phyloP scores from a whole-genome alignment of 92 coral and sea anemone genomes.

The Epizoanthus illoricatus region DNA sequence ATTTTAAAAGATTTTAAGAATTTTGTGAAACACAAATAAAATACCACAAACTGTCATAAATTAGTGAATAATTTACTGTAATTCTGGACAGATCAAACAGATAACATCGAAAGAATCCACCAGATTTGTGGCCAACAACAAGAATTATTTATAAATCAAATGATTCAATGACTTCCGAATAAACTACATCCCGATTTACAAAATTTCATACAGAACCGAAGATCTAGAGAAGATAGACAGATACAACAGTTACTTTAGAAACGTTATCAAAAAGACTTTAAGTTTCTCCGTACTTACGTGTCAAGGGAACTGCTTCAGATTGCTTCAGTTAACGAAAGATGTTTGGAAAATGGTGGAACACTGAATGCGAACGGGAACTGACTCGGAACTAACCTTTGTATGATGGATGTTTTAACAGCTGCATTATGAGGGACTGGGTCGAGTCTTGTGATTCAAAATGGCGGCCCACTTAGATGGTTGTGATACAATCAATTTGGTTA shows the following conservation, averaged over 20 bases:
- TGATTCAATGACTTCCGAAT: constrained; percentile 4
- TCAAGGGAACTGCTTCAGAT: neutral
- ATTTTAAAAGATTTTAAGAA: neutral
- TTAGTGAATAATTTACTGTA: neutral
- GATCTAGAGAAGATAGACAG: neutral
- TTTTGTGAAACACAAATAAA: neutral
- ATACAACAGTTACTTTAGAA: neutral
- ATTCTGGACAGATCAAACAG: neutral
- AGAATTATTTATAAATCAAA: constrained; percentile 11
- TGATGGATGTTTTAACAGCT: neutral
- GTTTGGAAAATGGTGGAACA: too few relatives aligned
- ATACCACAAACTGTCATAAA: neutral
- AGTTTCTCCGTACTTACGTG: constrained; percentile 14
- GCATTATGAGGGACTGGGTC: constrained; percentile 21
- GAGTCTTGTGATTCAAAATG: constrained; percentile 44
- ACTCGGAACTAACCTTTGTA: neutral
- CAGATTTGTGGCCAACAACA: constrained; percentile 29
- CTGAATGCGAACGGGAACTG: too few relatives aligned
- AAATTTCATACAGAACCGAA: neutral
- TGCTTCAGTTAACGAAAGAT: too few relatives aligned
- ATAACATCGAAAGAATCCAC: constrained; percentile 7
- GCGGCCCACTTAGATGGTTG: constrained; percentile 48
- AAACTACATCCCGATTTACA: neutral
- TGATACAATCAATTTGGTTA: constrained; percentile 28
- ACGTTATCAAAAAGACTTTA: neutral